Evolutionary conservation across 2,797 vertebrate genomes (phyloP).

Genomic region (Chromobotia macracanthus): DNA sequence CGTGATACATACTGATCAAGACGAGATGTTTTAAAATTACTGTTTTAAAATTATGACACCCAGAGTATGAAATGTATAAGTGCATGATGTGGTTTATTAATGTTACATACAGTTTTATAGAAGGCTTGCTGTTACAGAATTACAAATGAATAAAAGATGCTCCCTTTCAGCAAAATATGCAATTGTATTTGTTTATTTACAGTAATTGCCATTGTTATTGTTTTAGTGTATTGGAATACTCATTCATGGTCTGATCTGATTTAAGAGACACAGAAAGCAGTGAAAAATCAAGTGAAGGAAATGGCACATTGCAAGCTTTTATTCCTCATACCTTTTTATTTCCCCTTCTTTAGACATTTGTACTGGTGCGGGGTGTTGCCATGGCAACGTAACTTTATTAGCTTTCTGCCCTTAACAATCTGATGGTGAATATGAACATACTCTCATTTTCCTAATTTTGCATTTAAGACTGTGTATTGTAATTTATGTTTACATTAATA

Average conservation of each 20-base stretch:
- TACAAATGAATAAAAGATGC: neutral
- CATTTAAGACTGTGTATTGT: conserved; percentile 52
- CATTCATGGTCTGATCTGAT: conserved; percentile 2
- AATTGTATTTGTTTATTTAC: neutral
- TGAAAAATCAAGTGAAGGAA: conserved; percentile 6
- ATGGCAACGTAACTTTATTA: conserved; percentile 77
- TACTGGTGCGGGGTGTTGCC: conserved; percentile 67
- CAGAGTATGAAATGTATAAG: neutral
- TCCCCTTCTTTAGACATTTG: conserved; percentile 61
- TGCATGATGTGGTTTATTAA: neutral
- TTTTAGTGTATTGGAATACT: neutral
- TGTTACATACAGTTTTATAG: neutral
- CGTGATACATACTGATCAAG: neutral
- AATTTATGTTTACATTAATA: conserved; percentile 66
- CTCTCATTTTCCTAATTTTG: conserved; percentile 63
- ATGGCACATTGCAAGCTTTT: conserved; percentile 6
- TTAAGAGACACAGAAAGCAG: conserved; percentile 7
- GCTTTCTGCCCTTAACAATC: conserved; percentile 70
- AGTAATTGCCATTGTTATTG: conserved; percentile 12
- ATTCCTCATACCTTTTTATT: no score
- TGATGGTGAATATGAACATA: conserved; percentile 67
- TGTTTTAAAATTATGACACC: neutral
- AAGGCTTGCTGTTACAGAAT: neutral
- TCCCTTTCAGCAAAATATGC: neutral
- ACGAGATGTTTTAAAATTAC: no score